Base-by-base conservation (phyloP, 2,888 invertebrate species). In the Zhuqinia jingwanae region DNA sequence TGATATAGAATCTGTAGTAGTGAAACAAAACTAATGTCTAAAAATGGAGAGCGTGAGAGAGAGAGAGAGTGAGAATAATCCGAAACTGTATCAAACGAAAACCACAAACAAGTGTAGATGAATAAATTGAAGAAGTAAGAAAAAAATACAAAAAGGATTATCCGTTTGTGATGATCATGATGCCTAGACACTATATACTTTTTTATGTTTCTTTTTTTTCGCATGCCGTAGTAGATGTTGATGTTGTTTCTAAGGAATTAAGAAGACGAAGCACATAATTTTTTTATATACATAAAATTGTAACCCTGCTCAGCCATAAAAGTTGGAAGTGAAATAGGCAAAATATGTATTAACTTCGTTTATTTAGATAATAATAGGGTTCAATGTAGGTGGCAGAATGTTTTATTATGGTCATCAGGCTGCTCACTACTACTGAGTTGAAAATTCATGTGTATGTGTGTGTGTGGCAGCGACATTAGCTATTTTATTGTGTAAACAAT, bases 321-420 rank as follows among this genome's bases (percentile, higher is more conserved):
- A 63, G 30, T 63, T 63, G 15, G 36, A 30, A 25, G 36, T 2
- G 15, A n/a, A 30, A 36, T 60, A 17, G 30, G 30, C 15, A 36
- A 30, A 63, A 3, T 36, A 63, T 63, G 36, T 36, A n/a, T n/a
- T n/a, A 63, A 36, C 30, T 63, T 27, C 10, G 27, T 63, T 15
- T 36, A 63, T 30, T 15, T 30, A 63, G 63, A 30, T 63, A 30
- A 30, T 63, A 25, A 63, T 30, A 63, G 8, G 11, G 25, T 17
- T 65, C 70, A 15, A 70, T 70, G 70, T 70, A 70, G 70, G 70
- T 70, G 70, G 70, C 70, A 70, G 25, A 70, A 70, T 70, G 25
- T 11, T 70, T 70, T 70, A 70, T 70, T 70, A 70, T 45, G 20
- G 25, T 42, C 45, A 70, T 30, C 36, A 36, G 36, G 5, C 65